These are phyloP conservation scores for Karalla daura DNA, from an alignment of 2,797 vertebrate genomes.

Conservation along the genomic window DNA sequence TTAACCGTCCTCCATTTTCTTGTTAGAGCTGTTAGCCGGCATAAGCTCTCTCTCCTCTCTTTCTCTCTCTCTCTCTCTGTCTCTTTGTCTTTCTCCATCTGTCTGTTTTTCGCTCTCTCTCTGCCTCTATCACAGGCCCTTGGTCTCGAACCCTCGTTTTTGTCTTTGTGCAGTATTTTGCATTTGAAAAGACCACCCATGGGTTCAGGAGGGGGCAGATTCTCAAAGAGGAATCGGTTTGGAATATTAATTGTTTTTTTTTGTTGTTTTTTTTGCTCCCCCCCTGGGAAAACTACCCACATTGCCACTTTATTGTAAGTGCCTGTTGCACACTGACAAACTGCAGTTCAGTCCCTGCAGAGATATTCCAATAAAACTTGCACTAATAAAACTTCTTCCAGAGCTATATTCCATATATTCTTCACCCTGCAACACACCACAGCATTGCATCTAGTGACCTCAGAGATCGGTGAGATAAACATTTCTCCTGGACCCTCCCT, in stretches of 20 bases:
- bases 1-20: slow-evolving; percentile 39
- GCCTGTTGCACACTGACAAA: slow-evolving; percentile 17
- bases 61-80: slow-evolving; percentile 44
- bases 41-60: slow-evolving; percentile 44
- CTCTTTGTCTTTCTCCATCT: slow-evolving; percentile 41
- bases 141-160: slow-evolving; percentile 33
- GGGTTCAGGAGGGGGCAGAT: slow-evolving; percentile 72
- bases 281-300: slow-evolving; percentile 72
- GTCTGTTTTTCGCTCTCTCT: slow-evolving; percentile 20
- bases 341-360: neutral
- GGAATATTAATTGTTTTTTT: slow-evolving; percentile 81
- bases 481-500: slow-evolving; percentile 37
- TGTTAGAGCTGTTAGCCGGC: slow-evolving; percentile 53
- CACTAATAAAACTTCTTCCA: too few species aligned
- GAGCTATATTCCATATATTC: neutral
- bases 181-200: slow-evolving; percentile 85
- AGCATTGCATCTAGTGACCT: slow-evolving; percentile 53
- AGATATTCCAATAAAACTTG: too few species aligned
- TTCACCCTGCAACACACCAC: neutral
- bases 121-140: slow-evolving; percentile 38
- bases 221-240: slow-evolving; percentile 68
- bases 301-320: slow-evolving; percentile 44
- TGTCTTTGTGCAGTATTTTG: slow-evolving; percentile 71
- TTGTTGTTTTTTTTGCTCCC: slow-evolving; percentile 26
- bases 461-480: slow-evolving; percentile 64